Evolutionary conservation across 2,888 invertebrate species (phyloP).

Genomic region (Leptinotarsa haldemani): DNA sequence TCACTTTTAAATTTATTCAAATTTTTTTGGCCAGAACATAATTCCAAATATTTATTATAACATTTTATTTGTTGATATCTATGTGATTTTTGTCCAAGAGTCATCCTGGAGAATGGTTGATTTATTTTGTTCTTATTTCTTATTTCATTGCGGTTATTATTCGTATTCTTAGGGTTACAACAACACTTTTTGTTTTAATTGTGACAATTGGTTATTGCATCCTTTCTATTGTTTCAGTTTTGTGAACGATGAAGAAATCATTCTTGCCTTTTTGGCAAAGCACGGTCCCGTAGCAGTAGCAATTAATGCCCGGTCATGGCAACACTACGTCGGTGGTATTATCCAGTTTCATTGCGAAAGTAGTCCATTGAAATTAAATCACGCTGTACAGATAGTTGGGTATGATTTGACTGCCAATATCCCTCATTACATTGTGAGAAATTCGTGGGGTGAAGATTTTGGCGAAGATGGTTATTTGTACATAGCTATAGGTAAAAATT

Average conservation of each 20-base stretch:
- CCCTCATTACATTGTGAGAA: slow-evolving; percentile 85
- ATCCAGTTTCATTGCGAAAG: slow-evolving; percentile 85
- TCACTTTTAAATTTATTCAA: too few species aligned
- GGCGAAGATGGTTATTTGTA: slow-evolving; percentile 83
- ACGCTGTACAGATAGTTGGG: slow-evolving; percentile 86
- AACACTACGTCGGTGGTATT: slow-evolving; percentile 86
- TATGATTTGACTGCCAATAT: slow-evolving; percentile 79
- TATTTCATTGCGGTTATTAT: too few species aligned
- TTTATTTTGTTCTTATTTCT: too few species aligned
- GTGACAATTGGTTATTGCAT: too few species aligned
- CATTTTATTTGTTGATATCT: too few species aligned
- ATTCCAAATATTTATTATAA: too few species aligned
- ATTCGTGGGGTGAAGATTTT: slow-evolving; percentile 86
- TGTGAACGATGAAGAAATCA: slow-evolving; percentile 73
- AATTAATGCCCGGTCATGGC: slow-evolving; percentile 87
- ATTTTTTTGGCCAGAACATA: too few species aligned
- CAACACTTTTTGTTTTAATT: neutral
- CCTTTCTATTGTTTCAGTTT: slow-evolving; percentile 67
- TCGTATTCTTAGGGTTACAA: too few species aligned
- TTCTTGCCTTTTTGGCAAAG: slow-evolving; percentile 71
- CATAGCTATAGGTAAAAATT: slow-evolving; percentile 79
- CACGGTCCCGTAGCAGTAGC: slow-evolving; percentile 85
- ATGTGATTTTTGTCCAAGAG: too few species aligned
- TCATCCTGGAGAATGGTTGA: too few species aligned
- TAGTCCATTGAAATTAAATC: slow-evolving; percentile 73